A percentile compares a stretch with the other conserved stretches of the same genome.
phyloP scores from a whole-genome alignment of 2,113 vertebrate genomes.

The Cinclus cinclus region DNA sequence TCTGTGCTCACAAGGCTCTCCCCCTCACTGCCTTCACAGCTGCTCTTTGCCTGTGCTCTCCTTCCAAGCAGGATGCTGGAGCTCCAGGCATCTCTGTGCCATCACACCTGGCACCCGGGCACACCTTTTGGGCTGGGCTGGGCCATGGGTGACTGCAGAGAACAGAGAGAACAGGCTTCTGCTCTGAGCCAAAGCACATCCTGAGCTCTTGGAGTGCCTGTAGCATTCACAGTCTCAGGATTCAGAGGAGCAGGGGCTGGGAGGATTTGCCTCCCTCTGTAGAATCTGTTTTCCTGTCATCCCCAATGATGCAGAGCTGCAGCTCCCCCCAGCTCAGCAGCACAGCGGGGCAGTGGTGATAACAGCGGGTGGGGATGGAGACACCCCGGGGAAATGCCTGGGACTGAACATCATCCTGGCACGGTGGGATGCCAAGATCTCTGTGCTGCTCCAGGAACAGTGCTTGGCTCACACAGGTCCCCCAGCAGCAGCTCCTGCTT shows the following conservation, averaged over 20 bases:
- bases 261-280: background rate
- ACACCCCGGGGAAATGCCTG: fast-evolving
- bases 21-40: background rate
- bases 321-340: fast-evolving
- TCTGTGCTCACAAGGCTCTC: background rate
- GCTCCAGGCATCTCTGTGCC: fast-evolving
- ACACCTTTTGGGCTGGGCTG: background rate
- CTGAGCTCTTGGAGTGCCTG: background rate
- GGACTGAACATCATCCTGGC: fast-evolving
- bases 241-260: background rate
- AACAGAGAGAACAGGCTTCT: background rate
- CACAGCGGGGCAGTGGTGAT: fast-evolving
- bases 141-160: background rate
- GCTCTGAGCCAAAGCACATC: fast-evolving
- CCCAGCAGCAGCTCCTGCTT: fast-evolving
- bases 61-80: background rate
- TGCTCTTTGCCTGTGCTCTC: background rate
- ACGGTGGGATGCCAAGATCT: background rate
- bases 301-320: background rate
- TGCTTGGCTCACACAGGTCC: fast-evolving
- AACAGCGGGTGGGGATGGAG: background rate
- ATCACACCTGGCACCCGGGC: background rate
- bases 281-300: background rate
- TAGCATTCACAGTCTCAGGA: background rate
- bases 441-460: background rate